Evolutionary conservation across 2,113 vertebrate species (phyloP), one percentile per base, ranked within the genome.

Genomic region (Tetrao urogallus): DNA sequence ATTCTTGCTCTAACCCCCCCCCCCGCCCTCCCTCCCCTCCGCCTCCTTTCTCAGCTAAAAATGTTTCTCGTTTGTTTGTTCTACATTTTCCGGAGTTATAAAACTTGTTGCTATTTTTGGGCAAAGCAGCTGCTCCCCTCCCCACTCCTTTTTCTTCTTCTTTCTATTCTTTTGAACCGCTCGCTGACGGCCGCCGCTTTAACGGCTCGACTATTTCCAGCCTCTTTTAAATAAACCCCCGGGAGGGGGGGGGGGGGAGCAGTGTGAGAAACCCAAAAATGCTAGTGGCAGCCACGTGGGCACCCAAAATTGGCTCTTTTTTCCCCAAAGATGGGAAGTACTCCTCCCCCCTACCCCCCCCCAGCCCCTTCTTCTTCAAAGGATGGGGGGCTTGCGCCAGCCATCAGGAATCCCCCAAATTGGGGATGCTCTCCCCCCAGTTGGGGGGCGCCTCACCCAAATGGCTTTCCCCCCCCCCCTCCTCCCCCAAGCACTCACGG

Each of bases 91-190:
- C 95, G 69, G 96, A 95, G 90, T 96, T 96, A 92, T 82, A 94
- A 95, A 96, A 95, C 93, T 94, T 90, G 93, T 85, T 94, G 96
- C 95, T 97, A 97, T 97, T 97, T 97, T 97, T 93, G 96, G 95
- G 78, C 95, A 96, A 90, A 92, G 90, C 93, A 96, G 90, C 96
- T 64, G 94, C 89, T 91, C 45, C 4, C 66, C 72, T 92, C 94
- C 67, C 93, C 61, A 47, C 25, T 34, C 8, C 56, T 56, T 60
- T 57, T n/a, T 50, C 36, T 86, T 79, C 61, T 71, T 64, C 61
- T 82, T 70, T 91, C 67, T 74, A 18, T 92, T 87, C 74, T 94
- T 91, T 91, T 84, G 17, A 11, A 5, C 38, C 12, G 38, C 79
- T 78, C 75, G 15, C 36, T 76, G 91, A 54, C 67, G 58, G 75